phyloP scores from a whole-genome alignment of 2,888 invertebrate genomes.

The Coelogynopora nodosa region DNA sequence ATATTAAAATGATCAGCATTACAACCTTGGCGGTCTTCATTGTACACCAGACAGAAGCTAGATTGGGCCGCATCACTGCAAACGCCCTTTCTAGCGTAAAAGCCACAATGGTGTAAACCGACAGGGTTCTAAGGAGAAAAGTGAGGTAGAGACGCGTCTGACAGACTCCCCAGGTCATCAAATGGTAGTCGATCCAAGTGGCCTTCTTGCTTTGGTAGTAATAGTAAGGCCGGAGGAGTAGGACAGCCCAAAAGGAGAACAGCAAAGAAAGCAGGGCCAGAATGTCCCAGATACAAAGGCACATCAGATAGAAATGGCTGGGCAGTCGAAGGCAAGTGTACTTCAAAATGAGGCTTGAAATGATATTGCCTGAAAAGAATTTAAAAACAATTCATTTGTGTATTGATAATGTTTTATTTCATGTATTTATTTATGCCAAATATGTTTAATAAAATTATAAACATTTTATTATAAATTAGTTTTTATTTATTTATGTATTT shows the following conservation, averaged over 20 bases:
- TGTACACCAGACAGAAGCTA: slow-evolving; percentile 29
- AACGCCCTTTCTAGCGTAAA: slow-evolving; percentile 39
- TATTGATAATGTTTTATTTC: too few relatives aligned
- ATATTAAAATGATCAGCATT: slow-evolving; percentile 29
- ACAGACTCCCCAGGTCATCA: slow-evolving; percentile 20
- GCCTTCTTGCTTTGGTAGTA: slow-evolving; percentile 32
- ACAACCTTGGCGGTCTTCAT: slow-evolving; percentile 36
- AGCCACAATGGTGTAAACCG: slow-evolving; percentile 42
- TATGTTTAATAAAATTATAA: too few relatives aligned
- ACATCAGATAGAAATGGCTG: slow-evolving; percentile 43
- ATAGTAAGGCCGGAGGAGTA: slow-evolving; percentile 39
- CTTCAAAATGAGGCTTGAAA: slow-evolving; percentile 35
- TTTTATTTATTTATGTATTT: too few relatives aligned
- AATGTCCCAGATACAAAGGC: slow-evolving; percentile 36
- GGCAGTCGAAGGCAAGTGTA: slow-evolving; percentile 36
- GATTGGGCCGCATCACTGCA: slow-evolving; percentile 32
- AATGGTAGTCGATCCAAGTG: slow-evolving; percentile 40
- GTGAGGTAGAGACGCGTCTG: slow-evolving; percentile 40
- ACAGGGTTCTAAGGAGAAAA: slow-evolving; percentile 35
- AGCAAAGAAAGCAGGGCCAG: slow-evolving; percentile 41
- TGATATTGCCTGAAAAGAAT: slow-evolving; percentile 39
- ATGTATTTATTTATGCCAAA: too few relatives aligned
- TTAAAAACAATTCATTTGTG: too few relatives aligned
- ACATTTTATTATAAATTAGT: too few relatives aligned
- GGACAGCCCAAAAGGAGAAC: slow-evolving; percentile 39